Evolutionary conservation across 1,140 invertebrate species (phyloP).

Genomic region (Eumaeus atala): DNA sequence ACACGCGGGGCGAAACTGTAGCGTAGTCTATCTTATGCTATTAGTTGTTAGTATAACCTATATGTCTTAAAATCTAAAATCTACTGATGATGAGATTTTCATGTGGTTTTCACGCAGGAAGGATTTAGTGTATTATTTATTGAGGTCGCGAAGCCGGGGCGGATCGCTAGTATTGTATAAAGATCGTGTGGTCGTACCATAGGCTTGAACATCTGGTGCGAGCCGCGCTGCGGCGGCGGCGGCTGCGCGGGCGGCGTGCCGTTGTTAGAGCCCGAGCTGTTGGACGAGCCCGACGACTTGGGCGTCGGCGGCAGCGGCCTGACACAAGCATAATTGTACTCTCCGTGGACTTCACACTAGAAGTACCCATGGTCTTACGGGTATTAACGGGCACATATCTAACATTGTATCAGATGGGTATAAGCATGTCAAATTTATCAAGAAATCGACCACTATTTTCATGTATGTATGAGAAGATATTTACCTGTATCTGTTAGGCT

Average conservation of each 20-base stretch:
- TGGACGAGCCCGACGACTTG: slow-evolving; percentile 77
- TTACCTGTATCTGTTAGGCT: slow-evolving; percentile 74
- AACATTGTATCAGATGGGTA: too few relatives aligned
- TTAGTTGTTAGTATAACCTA: too few relatives aligned
- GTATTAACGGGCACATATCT: background rate
- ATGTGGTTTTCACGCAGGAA: too few relatives aligned
- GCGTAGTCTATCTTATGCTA: too few relatives aligned
- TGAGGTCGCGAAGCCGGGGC: too few relatives aligned
- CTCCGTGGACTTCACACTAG: too few relatives aligned
- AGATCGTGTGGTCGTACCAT: slow-evolving; percentile 64
- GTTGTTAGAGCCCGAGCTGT: slow-evolving; percentile 72
- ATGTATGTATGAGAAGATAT: background rate
- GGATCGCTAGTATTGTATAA: background rate
- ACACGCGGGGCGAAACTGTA: too few relatives aligned
- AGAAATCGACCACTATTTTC: too few relatives aligned
- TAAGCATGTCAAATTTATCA: too few relatives aligned
- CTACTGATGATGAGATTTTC: too few relatives aligned
- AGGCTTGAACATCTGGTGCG: slow-evolving; percentile 87
- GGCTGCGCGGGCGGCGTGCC: slow-evolving; percentile 68
- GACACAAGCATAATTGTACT: background rate
- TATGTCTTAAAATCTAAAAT: too few relatives aligned
- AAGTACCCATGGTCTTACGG: background rate
- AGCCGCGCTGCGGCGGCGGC: slow-evolving; percentile 84
- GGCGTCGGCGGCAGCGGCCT: slow-evolving; percentile 91
- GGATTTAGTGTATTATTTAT: too few relatives aligned